Evolutionary conservation across 2,888 invertebrate genomes (phyloP), one percentile per base, ranked within the genome.

Genomic region (Tetranychus piercei): DNA sequence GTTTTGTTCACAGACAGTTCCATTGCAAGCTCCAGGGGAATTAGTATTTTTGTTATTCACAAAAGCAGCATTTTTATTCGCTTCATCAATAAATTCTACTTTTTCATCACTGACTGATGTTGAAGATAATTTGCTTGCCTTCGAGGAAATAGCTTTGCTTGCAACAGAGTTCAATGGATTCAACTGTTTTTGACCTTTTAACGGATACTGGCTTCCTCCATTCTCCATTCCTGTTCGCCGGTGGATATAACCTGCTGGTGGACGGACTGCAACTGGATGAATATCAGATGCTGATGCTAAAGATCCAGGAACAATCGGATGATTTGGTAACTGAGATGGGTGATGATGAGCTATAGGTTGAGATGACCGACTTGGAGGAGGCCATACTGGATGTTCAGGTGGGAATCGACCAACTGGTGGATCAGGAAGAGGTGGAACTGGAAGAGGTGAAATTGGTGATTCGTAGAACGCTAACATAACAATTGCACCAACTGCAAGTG

Each of bases 371-470:
- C 69, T 22, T 69, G 71, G 71, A n/a, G 76, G 75, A 20, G 77
- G 77, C 76, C 75, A 76, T 44, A 76, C 72, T 44, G 77, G 77
- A 55, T 76, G 75, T 64, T 77, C 77, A 7, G 77, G 77, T 55
- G 77, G 77, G 43, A 77, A 77, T 20, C 77, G 74, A 8, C 77
- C 77, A 23, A 77, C 77, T 34, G 77, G 77, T 15, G 77, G 77
- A 44, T 77, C 75, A 20, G 77, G 77, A 23, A 77, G 65, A 11
- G 77, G 75, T 20, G 77, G 77, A 0, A 77, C 76, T 18, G 77
- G 76, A 65, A 77, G 55, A 18, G 77, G 77, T 6, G 76, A 76
- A 44, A 76, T 75, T 22, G 77, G 77, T 8, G 77, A 77, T 72
- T 77, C 77, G 64, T 77, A 77, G 23, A 77, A 77, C 6, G 77